These are phyloP conservation scores for Myrmophylax atrothorax DNA, from an alignment of 2,113 vertebrate species.

Conservation along the genomic window DNA sequence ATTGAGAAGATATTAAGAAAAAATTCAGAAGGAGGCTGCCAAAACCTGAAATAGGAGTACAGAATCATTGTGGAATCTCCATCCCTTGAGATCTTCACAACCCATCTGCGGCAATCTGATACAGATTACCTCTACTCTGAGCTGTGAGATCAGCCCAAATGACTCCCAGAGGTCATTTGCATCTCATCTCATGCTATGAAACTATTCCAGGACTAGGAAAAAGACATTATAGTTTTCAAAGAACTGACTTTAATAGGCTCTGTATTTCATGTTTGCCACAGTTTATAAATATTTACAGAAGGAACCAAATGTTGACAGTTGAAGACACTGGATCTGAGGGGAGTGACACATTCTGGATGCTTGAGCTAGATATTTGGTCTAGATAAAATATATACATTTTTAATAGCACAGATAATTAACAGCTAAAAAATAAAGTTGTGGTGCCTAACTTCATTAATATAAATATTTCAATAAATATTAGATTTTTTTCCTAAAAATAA, in stretches of 20 bases:
- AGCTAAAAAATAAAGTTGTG: neutral
- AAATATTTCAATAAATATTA: neutral
- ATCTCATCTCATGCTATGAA: neutral
- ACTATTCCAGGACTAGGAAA: neutral
- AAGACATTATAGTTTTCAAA: neutral
- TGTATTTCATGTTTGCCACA: neutral
- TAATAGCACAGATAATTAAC: neutral
- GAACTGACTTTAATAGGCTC: neutral
- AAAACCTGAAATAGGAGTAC: neutral
- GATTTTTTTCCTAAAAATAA: neutral
- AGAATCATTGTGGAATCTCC: neutral
- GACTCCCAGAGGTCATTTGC: neutral
- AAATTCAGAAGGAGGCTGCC: neutral
- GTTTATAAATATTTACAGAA: neutral
- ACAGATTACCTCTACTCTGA: neutral
- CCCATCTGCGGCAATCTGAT: neutral
- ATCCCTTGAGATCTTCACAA: neutral
- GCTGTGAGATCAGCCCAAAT: neutral
- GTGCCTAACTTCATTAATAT: neutral
- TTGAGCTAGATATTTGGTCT: neutral
- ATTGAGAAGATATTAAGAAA: neutral
- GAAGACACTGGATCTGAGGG: neutral
- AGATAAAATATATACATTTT: neutral
- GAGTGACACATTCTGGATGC: neutral
- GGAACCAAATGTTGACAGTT: neutral